Percentiles rank a stretch among this genome's conserved stretches.
Conservation (phyloP, 2,888 invertebrate species). For the Himalopsyche anomala region DNA sequence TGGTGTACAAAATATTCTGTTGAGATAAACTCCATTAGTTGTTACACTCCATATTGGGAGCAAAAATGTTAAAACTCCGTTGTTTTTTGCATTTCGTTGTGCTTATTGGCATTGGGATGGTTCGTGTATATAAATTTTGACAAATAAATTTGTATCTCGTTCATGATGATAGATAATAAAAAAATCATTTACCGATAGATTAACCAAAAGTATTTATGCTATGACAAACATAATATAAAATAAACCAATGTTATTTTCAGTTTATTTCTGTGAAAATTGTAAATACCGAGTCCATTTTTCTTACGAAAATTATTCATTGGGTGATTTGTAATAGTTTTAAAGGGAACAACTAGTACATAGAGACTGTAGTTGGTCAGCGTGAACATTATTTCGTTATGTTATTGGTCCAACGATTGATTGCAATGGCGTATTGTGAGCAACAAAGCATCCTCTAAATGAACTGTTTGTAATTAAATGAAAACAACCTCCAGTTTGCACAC, state of each 20-base stretch:
- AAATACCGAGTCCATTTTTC: not conserved
- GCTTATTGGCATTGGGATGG: no score
- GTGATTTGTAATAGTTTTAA: not conserved
- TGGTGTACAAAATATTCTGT: no score
- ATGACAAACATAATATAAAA: not conserved
- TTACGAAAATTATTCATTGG: not conserved
- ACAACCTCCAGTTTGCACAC: not conserved
- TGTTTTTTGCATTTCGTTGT: no score
- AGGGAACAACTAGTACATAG: not conserved
- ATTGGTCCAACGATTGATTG: not conserved
- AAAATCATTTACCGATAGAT: no score
- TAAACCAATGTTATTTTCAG: not conserved
- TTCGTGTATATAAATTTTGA: no score
- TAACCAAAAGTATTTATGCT: no score
- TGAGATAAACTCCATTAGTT: no score
- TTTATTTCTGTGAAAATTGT: not conserved
- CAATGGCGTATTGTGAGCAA: not conserved
- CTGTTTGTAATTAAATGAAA: constrained; percentile 20
- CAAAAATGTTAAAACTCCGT: no score
- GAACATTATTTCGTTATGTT: not conserved
- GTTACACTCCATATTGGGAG: no score
- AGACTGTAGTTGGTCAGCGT: not conserved
- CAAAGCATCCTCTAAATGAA: not conserved
- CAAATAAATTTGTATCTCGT: no score
- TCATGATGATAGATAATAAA: no score